These are phyloP conservation scores for Andrena bucephala DNA, from an alignment of 2,888 invertebrate species.

Conservation along the genomic window DNA sequence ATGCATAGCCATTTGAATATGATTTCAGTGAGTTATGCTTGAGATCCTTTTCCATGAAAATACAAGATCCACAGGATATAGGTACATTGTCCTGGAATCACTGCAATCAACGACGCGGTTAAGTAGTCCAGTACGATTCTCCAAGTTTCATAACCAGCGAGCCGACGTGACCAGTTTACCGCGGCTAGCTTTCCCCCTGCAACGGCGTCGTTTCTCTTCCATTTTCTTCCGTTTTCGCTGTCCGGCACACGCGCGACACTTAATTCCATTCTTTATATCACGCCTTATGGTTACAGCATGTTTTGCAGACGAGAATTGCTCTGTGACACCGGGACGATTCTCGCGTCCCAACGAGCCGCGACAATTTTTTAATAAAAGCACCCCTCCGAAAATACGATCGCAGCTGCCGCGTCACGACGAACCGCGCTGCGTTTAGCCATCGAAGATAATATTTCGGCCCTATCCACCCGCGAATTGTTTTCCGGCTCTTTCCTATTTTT, in stretches of 20 bases:
- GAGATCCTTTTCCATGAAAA: no score
- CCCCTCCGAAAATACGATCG: constrained; percentile 18
- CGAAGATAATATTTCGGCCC: constrained; percentile 29
- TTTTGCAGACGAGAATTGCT: not conserved
- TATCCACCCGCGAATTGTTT: constrained; percentile 9
- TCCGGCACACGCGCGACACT: constrained; percentile 20
- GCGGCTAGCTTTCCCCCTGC: not conserved
- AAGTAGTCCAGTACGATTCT: not conserved
- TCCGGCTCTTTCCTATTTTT: not conserved
- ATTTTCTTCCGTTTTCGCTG: not conserved
- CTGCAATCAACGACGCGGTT: not conserved
- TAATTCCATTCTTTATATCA: constrained; percentile 41
- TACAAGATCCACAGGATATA: no score
- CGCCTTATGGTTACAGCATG: constrained; percentile 1
- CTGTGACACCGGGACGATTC: not conserved
- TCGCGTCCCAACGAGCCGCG: constrained; percentile 7
- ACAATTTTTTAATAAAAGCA: constrained; percentile 48
- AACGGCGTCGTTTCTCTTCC: constrained; percentile 19
- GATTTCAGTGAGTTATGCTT: no score
- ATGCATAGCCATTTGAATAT: no score
- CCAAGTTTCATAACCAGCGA: constrained; percentile 19
- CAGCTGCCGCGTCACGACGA: constrained; percentile 32
- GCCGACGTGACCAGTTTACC: constrained; percentile 39
- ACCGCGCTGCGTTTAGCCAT: constrained; percentile 4
- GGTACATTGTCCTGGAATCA: no score